phyloP scores from a whole-genome alignment of 1,140 invertebrate genomes.

The Diorhabda elongata region DNA sequence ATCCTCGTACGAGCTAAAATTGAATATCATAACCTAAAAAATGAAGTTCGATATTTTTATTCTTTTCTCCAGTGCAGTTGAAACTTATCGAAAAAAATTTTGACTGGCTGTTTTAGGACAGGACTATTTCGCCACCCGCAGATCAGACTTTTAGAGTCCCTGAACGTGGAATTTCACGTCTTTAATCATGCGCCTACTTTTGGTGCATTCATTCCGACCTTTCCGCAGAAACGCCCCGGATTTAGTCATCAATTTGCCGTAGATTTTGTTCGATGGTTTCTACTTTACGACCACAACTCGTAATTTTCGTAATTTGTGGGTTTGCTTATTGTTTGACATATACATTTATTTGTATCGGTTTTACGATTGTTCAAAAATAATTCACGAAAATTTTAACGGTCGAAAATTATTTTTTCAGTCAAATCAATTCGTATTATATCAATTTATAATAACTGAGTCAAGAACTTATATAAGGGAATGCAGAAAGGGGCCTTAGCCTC shows the following conservation, averaged over 20 bases:
- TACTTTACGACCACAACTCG: conserved; percentile 2
- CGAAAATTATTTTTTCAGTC: too few species aligned
- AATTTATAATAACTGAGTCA: too few species aligned
- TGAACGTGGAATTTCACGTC: conserved; percentile 1
- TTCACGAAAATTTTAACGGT: too few species aligned
- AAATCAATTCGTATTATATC: too few species aligned
- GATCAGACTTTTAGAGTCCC: background rate
- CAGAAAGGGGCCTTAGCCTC: too few species aligned
- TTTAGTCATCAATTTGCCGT: conserved; percentile 1
- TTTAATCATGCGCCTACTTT: background rate
- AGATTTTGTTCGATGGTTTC: background rate
- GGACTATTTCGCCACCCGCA: background rate
- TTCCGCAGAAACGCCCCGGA: conserved; percentile 1
- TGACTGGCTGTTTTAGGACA: background rate
- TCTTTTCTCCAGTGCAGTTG: background rate
- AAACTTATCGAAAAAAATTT: background rate
- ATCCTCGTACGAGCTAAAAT: too few species aligned
- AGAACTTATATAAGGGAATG: too few species aligned
- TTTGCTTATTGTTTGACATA: conserved; percentile 2
- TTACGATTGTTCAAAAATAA: background rate
- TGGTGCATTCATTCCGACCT: background rate
- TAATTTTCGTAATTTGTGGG: conserved; percentile 1
- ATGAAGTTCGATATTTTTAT: too few species aligned
- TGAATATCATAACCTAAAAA: too few species aligned
- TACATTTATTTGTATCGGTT: background rate